These are phyloP conservation scores for Tortrix viridana DNA, from an alignment of 2,888 invertebrate genomes.

Conservation along the genomic window DNA sequence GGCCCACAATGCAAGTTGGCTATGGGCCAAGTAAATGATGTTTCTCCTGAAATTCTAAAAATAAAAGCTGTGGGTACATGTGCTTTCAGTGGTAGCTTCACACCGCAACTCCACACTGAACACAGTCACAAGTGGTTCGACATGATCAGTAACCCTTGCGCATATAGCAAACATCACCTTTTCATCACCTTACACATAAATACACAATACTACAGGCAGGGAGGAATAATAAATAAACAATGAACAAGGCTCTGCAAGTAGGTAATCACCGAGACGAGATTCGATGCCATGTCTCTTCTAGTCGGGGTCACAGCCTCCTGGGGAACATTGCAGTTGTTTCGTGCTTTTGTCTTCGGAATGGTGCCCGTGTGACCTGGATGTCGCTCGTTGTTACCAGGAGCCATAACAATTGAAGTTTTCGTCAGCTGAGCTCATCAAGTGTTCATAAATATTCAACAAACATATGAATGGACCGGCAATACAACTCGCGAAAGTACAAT, in stretches of 20 bases:
- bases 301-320: constrained; percentile 86
- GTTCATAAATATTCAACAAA: constrained; percentile 37
- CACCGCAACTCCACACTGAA: constrained; percentile 42
- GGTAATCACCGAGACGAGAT: constrained; percentile 74
- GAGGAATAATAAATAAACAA: neutral
- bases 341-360: constrained; percentile 86
- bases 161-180: constrained; percentile 32
- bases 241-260: neutral
- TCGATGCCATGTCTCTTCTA: constrained; percentile 83
- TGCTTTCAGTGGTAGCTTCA: constrained; percentile 64
- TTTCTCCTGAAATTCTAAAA: constrained; percentile 67
- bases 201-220: neutral
- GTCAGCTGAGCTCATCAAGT: constrained; percentile 47
- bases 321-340: constrained; percentile 85
- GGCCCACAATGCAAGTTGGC: constrained; percentile 57
- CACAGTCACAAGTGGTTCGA: constrained; percentile 6
- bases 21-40: constrained; percentile 64
- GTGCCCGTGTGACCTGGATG: constrained; percentile 86
- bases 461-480: constrained; percentile 39
- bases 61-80: constrained; percentile 59
- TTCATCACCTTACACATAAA: neutral
- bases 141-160: neutral
- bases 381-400: constrained; percentile 80
- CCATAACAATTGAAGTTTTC: constrained; percentile 64
- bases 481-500: constrained; percentile 23